Base-by-base conservation (phyloP, 2,797 vertebrate genomes). In the Gastrophryne carolinensis region DNA sequence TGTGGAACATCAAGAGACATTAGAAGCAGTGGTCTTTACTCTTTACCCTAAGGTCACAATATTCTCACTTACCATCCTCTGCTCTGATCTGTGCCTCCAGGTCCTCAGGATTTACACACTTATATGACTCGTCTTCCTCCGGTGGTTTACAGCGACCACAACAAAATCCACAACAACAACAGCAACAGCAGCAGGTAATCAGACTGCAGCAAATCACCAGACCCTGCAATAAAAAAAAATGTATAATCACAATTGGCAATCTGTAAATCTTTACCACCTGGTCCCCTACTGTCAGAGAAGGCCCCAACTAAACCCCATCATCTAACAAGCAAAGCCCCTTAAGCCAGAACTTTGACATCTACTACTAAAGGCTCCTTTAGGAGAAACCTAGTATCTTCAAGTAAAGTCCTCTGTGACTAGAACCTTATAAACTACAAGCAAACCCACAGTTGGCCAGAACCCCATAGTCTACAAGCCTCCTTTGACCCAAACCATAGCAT, bases 111-210 rank as follows among this genome's bases (percentile, higher is more conserved):
- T 94, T 87, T 0, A 95, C 90, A 0, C 93, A 92, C 82, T 92
- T 89, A 69, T 88, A 90, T 69, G 73, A 82, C 0, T 95, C 94
- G 0, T 94, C 92, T 0, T 96, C 95, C 10, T 92, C 84, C 0
- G 93, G 92, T 0, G 92, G 93, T 80, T 88, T 91, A 70, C 94
- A 95, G 0, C 84, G 84, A 29, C 95, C 95, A 0, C 95, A 98
- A 87, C 96, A 98, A 80, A 94, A 94, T 75, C 87, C 95, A 66
- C 95, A 97, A 85, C 94, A 98, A 75, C 94, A 97, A 81, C 95
- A 97, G 12, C 92, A 97, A 65, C 94, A 97, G 80, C 95, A 97
- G 67, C 95, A 94, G 53, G 93, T 93, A 79, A 94, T 86, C 11
- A 90, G 29, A 0, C 89, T 84, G 0, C 94, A 96, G 80, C 94